Percentiles rank a stretch among this genome's conserved stretches.
These are phyloP conservation scores for Cosmia trapezina DNA, from an alignment of 2,888 invertebrate species.

Conservation along the genomic window DNA sequence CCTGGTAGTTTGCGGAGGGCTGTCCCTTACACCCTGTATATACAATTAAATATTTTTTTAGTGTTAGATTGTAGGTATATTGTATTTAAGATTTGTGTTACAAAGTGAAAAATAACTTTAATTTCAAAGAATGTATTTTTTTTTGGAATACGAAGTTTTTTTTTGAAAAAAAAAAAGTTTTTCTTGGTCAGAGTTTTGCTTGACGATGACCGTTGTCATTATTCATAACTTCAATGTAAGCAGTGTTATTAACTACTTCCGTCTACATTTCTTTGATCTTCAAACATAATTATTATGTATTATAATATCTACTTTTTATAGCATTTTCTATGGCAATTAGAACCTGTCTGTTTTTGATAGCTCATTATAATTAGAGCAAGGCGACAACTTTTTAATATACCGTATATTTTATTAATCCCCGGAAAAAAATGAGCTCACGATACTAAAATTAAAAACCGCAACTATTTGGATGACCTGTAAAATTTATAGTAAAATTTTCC, in stretches of 20 bases:
- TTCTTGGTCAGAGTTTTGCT: neutral
- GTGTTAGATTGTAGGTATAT: too few species aligned
- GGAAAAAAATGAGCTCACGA: constrained; percentile 19
- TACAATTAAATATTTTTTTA: too few species aligned
- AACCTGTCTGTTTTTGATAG: constrained; percentile 15
- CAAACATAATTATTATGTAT: neutral
- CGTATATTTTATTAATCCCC: neutral
- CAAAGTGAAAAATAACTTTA: too few species aligned
- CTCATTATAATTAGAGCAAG: constrained; percentile 20
- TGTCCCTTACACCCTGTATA: too few species aligned
- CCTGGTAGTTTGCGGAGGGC: too few species aligned
- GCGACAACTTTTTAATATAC: constrained; percentile 11
- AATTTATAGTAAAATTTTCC: constrained; percentile 18
- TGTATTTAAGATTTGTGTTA: too few species aligned
- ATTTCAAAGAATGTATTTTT: too few species aligned
- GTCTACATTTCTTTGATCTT: constrained; percentile 33
- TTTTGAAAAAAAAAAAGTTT: too few species aligned
- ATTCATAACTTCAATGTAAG: neutral
- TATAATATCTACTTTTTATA: constrained; percentile 13
- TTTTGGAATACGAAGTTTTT: too few species aligned
- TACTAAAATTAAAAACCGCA: constrained; percentile 34
- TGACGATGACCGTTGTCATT: neutral
- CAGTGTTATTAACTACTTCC: constrained; percentile 16
- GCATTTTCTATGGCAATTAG: neutral
- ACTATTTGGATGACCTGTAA: constrained; percentile 40